A percentile compares a stretch with the other conserved stretches of the same genome.
Evolutionary conservation across 2,888 invertebrate species (phyloP).

Genomic region (Latrodectus hesperus): DNA sequence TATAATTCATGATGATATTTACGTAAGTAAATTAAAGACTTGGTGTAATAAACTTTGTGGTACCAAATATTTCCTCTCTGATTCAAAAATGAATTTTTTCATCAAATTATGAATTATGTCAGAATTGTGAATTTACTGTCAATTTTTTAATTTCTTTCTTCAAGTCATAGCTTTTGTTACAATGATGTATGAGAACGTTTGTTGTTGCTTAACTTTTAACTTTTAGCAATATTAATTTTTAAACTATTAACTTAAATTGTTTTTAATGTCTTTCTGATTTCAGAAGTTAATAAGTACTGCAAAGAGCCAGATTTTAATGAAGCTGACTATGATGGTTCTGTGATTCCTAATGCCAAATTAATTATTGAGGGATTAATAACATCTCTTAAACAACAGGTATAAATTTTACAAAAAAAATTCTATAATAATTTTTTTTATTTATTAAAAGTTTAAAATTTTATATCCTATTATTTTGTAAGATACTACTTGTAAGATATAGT

Average conservation of each 20-base stretch:
- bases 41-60: no score
- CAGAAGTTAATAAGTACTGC: slow-evolving; percentile 6
- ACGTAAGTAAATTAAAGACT: no score
- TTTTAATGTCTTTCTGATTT: not conserved
- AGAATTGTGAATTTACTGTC: no score
- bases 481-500: not conserved
- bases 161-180: no score
- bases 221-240: no score
- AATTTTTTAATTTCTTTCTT: no score
- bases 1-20: no score
- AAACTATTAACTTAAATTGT: not conserved
- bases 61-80: no score
- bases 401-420: not conserved
- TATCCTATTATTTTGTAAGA: not conserved
- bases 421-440: not conserved
- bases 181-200: no score
- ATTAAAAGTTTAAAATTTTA: not conserved
- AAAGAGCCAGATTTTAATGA: slow-evolving; percentile 36
- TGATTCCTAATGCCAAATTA: slow-evolving; percentile 12
- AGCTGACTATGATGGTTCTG: slow-evolving; percentile 28
- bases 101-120: no score
- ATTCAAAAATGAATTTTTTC: no score
- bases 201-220: no score
- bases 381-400: slow-evolving; percentile 18
- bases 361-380: slow-evolving; percentile 18